These are phyloP conservation scores for Eilema caniola DNA, from an alignment of 2,888 invertebrate genomes.

Conservation along the genomic window DNA sequence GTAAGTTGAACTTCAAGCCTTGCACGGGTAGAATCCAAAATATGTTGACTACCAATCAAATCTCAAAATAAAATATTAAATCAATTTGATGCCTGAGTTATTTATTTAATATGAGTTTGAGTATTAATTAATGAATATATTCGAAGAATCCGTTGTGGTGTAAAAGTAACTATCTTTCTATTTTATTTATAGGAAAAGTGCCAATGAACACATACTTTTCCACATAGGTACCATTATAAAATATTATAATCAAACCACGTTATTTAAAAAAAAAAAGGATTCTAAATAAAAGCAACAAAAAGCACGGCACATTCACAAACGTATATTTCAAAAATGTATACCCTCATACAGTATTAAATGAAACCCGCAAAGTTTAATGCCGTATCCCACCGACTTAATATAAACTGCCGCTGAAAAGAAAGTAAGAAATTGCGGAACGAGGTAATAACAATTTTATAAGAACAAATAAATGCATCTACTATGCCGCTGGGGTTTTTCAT, in stretches of 20 bases:
- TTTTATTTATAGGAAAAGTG: too few species aligned
- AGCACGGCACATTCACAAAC: constrained; percentile 40
- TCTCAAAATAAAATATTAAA: too few species aligned
- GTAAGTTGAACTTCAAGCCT: too few species aligned
- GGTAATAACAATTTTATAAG: constrained; percentile 76
- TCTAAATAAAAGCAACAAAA: constrained; percentile 33
- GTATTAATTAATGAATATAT: too few species aligned
- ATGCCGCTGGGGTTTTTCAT: constrained; percentile 69
- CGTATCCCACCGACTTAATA: constrained; percentile 56
- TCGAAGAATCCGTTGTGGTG: too few species aligned
- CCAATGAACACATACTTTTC: neutral
- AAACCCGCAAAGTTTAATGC: constrained; percentile 61
- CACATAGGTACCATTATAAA: too few species aligned
- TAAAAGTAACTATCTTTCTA: too few species aligned
- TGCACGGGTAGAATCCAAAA: neutral
- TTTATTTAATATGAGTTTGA: too few species aligned
- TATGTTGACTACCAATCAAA: neutral
- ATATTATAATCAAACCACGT: too few species aligned
- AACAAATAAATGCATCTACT: constrained; percentile 77
- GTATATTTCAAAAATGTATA: constrained; percentile 49
- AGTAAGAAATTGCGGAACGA: constrained; percentile 65
- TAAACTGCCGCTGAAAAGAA: constrained; percentile 56
- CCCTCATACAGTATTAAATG: constrained; percentile 61
- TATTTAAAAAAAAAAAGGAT: too few species aligned
- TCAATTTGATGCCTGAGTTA: too few species aligned